These are phyloP conservation scores for Phenganax stokvisi DNA, from an alignment of 92 coral and sea anemone genomes.

Conservation along the genomic window DNA sequence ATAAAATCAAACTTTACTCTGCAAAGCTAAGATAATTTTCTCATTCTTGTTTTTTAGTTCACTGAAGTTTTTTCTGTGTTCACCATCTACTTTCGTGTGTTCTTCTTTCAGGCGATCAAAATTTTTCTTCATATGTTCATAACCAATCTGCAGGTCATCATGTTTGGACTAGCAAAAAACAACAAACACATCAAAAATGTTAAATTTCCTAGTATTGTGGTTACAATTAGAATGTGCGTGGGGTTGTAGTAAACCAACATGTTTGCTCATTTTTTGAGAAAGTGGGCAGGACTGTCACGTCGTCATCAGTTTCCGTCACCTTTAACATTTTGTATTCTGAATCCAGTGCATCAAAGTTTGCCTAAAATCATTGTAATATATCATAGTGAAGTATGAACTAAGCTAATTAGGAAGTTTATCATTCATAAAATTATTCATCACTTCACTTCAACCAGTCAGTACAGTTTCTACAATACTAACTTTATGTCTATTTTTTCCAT, in stretches of 20 bases:
- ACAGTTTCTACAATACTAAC: not conserved
- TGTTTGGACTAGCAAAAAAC: not conserved
- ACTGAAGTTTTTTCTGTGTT: not conserved
- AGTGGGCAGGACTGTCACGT: too few species aligned
- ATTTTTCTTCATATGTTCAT: conserved; percentile 15
- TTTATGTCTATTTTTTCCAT: conserved; percentile 12
- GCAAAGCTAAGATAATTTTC: conserved; percentile 15
- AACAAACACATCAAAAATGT: not conserved
- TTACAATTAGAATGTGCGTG: not conserved
- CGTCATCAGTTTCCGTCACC: not conserved
- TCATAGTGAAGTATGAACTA: not conserved
- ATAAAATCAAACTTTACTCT: not conserved
- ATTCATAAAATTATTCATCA: too few species aligned
- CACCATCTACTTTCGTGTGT: conserved; percentile 8
- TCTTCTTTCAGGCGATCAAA: conserved; percentile 32
- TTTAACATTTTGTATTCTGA: conserved; percentile 25
- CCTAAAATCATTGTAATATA: not conserved
- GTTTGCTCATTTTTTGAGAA: too few species aligned
- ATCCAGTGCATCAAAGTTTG: conserved; percentile 30
- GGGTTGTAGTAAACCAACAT: too few species aligned
- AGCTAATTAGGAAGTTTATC: not conserved
- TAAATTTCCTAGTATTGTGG: not conserved
- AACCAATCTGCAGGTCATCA: conserved; percentile 20
- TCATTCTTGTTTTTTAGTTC: conserved; percentile 26
- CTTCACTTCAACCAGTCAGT: not conserved